Evolutionary conservation across 2,797 vertebrate genomes (phyloP).

Genomic region (Rhynchotus rufescens): DNA sequence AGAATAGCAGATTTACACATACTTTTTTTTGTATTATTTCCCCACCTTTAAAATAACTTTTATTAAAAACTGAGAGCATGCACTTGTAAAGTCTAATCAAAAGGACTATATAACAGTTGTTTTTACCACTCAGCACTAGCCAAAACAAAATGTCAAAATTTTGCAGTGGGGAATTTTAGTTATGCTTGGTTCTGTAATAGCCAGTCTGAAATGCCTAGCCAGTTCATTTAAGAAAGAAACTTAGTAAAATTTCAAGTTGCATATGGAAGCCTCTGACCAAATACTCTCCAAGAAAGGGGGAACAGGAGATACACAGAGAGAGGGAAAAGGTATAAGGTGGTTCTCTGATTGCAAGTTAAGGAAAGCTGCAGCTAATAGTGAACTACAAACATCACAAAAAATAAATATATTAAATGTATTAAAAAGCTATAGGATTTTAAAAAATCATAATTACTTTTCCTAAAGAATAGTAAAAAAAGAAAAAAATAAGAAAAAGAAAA

Average conservation of each 20-base stretch:
- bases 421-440: not conserved
- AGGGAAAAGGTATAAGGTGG: not conserved
- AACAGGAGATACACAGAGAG: not conserved
- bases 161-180: slow-evolving; percentile 26
- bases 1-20: not conserved
- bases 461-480: not conserved
- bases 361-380: not conserved
- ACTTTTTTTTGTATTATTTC: not conserved
- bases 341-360: not conserved
- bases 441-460: not conserved
- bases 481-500: not conserved
- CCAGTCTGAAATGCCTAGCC: not conserved
- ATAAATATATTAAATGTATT: not conserved
- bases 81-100: not conserved
- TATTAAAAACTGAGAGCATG: not conserved
- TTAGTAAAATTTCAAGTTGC: not conserved
- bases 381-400: not conserved
- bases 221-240: not conserved
- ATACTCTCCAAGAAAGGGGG: not conserved
- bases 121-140: not conserved
- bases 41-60: not conserved
- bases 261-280: not conserved
- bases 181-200: not conserved
- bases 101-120: not conserved
- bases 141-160: slow-evolving; percentile 25